phyloP scores from a whole-genome alignment of 2,888 invertebrate genomes.

The Leptopilina syphax region DNA sequence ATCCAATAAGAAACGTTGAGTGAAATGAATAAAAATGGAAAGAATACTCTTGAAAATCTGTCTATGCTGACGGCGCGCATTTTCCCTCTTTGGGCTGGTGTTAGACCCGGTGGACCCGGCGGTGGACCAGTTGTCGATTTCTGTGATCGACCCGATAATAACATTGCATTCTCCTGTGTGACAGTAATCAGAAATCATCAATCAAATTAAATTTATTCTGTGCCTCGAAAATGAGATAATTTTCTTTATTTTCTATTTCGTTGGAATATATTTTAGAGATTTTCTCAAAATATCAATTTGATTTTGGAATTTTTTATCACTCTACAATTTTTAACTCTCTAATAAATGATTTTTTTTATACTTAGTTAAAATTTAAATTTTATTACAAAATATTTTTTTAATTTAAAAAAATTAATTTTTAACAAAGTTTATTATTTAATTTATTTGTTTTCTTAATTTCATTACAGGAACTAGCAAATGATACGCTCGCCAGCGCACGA shows the following conservation, averaged over 20 bases:
- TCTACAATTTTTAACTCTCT: no score
- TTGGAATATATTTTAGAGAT: no score
- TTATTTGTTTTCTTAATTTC: no score
- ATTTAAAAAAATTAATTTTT: no score
- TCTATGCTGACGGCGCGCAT: conserved; percentile 85
- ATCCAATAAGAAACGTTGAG: conserved; percentile 86
- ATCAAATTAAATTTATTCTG: conserved; percentile 54
- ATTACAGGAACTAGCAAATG: no score
- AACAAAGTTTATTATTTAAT: no score
- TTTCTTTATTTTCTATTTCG: neutral
- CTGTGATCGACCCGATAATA: conserved; percentile 72
- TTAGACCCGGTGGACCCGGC: conserved; percentile 75
- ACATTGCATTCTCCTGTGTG: conserved; percentile 74
- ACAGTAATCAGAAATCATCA: conserved; percentile 65
- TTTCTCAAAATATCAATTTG: neutral
- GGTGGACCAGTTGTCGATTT: conserved; percentile 64
- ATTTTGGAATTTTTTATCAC: no score
- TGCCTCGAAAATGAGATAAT: conserved; percentile 58
- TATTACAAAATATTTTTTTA: no score
- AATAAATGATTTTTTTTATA: no score
- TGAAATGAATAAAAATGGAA: conserved; percentile 84
- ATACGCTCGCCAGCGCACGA: no score
- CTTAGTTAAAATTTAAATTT: no score
- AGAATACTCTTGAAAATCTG: conserved; percentile 84
- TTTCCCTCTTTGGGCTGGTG: conserved; percentile 81